A percentile compares a stretch with the other conserved stretches of the same genome.
phyloP scores from a whole-genome alignment of 2,797 vertebrate genomes.

The Artibeus lituratus region DNA sequence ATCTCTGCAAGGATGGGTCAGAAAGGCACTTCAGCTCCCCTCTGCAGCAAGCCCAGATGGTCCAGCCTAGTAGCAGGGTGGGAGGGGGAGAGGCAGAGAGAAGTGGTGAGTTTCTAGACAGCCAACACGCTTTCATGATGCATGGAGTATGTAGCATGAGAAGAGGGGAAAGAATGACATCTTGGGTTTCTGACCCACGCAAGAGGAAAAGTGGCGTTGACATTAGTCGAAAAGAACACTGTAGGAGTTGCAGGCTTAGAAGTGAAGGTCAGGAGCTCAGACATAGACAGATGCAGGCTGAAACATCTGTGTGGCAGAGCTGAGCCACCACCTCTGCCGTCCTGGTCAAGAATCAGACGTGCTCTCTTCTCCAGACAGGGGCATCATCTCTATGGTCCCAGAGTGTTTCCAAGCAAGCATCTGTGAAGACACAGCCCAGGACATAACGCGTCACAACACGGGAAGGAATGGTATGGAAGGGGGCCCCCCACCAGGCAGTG shows the following conservation, averaged over 20 bases:
- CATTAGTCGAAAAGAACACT: background rate
- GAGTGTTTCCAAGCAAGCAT: background rate
- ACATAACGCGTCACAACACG: background rate
- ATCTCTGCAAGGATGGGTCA: background rate
- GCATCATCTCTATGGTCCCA: background rate
- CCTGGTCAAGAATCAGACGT: background rate
- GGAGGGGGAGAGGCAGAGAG: background rate
- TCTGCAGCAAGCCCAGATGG: rapidly evolving
- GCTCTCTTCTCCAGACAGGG: background rate
- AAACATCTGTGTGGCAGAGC: background rate
- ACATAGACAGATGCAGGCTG: background rate
- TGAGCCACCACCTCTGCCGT: background rate
- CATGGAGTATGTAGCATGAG: background rate
- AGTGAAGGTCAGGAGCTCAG: background rate
- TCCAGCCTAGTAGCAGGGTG: background rate
- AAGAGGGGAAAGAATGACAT: background rate
- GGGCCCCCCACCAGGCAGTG: background rate
- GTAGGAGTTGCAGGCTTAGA: background rate
- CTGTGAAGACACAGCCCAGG: background rate
- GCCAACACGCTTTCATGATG: background rate
- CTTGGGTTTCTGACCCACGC: background rate
- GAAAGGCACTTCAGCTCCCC: too few relatives aligned
- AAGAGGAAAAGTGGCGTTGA: background rate
- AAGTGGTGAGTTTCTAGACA: background rate
- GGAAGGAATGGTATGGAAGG: background rate